Percentiles rank a stretch among this genome's conserved stretches.
Conservation (phyloP, 2,113 vertebrate species). For the Plecturocebus donacophilus region DNA sequence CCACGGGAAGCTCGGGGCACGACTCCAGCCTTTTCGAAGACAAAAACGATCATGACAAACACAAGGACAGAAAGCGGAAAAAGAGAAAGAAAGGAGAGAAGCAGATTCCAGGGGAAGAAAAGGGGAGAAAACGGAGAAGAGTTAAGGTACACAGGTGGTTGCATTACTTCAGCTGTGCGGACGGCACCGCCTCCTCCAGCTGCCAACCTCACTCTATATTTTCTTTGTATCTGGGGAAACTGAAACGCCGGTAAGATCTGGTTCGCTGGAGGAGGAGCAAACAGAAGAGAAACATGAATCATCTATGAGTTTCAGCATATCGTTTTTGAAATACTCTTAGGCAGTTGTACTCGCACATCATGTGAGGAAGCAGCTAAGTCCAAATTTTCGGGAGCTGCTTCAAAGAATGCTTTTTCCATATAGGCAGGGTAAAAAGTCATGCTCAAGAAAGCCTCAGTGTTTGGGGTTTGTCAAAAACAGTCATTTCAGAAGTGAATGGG, state of each 20-base stretch:
- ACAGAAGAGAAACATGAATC: neutral
- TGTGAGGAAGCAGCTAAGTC: neutral
- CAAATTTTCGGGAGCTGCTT: neutral
- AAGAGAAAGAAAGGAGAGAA: constrained; percentile 97
- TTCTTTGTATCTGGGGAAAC: neutral
- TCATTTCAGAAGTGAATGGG: neutral
- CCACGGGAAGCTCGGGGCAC: constrained; percentile 91
- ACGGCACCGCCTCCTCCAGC: neutral
- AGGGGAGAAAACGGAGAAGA: constrained; percentile 89
- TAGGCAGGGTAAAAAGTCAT: neutral
- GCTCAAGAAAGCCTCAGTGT: neutral
- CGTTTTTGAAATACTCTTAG: neutral
- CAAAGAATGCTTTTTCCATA: neutral
- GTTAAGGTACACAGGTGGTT: constrained; percentile 61
- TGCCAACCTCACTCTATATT: neutral
- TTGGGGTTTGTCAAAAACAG: neutral
- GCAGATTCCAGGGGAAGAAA: constrained; percentile 89
- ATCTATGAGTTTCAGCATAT: neutral
- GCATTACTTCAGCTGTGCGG: neutral
- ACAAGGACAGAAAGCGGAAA: constrained; percentile 93
- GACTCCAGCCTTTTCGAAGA: constrained; percentile 88
- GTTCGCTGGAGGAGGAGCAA: neutral
- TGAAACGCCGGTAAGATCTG: neutral
- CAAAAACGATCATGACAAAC: constrained; percentile 91
- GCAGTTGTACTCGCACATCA: neutral